These are phyloP conservation scores for Hetaerina americana DNA, from an alignment of 1,140 invertebrate species.

Conservation along the genomic window DNA sequence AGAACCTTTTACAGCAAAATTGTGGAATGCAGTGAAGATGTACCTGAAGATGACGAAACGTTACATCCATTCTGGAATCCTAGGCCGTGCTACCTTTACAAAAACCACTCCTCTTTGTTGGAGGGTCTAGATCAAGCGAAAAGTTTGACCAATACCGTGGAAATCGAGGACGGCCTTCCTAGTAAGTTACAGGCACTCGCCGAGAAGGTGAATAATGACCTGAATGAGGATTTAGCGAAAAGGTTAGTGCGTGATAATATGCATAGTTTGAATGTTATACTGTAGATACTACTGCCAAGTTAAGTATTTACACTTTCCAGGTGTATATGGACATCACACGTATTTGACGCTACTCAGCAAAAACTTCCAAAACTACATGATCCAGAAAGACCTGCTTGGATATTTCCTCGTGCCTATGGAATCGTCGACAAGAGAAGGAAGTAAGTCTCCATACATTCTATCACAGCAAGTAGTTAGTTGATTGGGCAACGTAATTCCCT, in stretches of 20 bases:
- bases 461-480: too few relatives aligned
- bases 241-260: conserved; percentile 30
- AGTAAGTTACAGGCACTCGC: conserved; percentile 30
- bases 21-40: neutral
- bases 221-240: conserved; percentile 26
- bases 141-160: conserved; percentile 57
- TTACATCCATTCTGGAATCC: conserved; percentile 50
- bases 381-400: conserved; percentile 48
- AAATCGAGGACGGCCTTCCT: conserved; percentile 43
- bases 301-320: conserved; percentile 23
- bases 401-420: conserved; percentile 55
- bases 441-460: too few relatives aligned
- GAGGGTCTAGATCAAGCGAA: conserved; percentile 58
- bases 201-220: conserved; percentile 21
- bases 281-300: neutral
- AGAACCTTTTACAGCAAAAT: neutral
- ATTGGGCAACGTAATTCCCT: too few relatives aligned
- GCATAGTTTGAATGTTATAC: neutral
- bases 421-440: conserved; percentile 52
- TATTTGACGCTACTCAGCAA: conserved; percentile 65
- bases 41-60: neutral
- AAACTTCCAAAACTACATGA: conserved; percentile 60
- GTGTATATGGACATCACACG: conserved; percentile 50
- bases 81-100: conserved; percentile 39
- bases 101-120: conserved; percentile 47